A percentile compares a stretch with the other conserved stretches of the same genome.
These are phyloP conservation scores for Orthosia incerta DNA, from an alignment of 2,888 invertebrate genomes.

Conservation along the genomic window DNA sequence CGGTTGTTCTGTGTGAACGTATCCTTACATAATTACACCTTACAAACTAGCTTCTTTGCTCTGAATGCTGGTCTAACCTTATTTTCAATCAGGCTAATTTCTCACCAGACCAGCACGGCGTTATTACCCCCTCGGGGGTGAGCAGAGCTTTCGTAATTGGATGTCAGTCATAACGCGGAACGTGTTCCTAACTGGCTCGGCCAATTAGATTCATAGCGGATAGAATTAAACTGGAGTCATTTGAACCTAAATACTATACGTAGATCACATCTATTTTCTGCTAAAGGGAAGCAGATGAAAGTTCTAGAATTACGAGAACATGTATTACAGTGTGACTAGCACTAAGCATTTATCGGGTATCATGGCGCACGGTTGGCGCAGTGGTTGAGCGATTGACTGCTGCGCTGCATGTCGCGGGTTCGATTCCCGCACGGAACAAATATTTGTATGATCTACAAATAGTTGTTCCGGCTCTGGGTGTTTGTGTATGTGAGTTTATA, in stretches of 20 bases:
- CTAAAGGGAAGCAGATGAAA: background rate
- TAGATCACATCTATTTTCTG: background rate
- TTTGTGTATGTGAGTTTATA: no score
- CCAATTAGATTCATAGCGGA: slow-evolving; percentile 18
- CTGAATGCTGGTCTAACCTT: background rate
- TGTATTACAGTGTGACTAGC: background rate
- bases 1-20: no score
- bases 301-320: background rate
- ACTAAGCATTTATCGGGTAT: background rate
- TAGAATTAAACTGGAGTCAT: slow-evolving; percentile 1
- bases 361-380: no score
- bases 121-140: slow-evolving; percentile 17
- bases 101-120: background rate
- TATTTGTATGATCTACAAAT: no score
- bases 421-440: no score
- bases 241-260: background rate
- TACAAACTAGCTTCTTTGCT: background rate
- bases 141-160: slow-evolving; percentile 45
- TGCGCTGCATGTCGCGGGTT: no score
- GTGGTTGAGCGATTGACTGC: no score
- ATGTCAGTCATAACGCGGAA: slow-evolving; percentile 35
- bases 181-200: slow-evolving; percentile 23
- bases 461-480: no score
- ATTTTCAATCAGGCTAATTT: slow-evolving; percentile 5
- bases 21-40: background rate